These are phyloP conservation scores for Diloba caeruleocephala DNA, from an alignment of 2,888 invertebrate species.

Conservation along the genomic window DNA sequence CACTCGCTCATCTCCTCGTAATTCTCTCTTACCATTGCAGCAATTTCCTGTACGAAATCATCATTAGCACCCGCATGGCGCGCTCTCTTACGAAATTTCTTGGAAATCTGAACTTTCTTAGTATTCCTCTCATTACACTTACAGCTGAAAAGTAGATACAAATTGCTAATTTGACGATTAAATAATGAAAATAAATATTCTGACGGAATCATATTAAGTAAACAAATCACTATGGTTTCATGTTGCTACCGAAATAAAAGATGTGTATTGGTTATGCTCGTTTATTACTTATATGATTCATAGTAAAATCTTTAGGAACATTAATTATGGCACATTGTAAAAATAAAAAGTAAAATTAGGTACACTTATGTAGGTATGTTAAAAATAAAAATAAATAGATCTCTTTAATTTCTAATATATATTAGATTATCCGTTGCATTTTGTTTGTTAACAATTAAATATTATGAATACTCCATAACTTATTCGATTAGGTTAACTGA, in stretches of 20 bases:
- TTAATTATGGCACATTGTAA: constrained; percentile 47
- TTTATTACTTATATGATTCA: constrained; percentile 41
- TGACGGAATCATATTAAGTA: constrained; percentile 30
- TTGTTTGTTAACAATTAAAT: too few relatives aligned
- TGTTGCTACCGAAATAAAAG: constrained; percentile 38
- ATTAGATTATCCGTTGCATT: too few relatives aligned
- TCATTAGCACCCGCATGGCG: constrained; percentile 27
- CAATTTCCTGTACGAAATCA: constrained; percentile 34
- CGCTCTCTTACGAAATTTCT: constrained; percentile 38
- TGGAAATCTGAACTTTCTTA: constrained; percentile 30
- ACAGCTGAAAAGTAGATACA: constrained; percentile 17
- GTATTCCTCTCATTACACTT: constrained; percentile 21
- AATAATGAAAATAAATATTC: constrained; percentile 44
- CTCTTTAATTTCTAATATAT: too few relatives aligned
- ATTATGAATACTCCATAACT: too few relatives aligned
- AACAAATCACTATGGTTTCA: constrained; percentile 53
- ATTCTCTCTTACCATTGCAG: constrained; percentile 39
- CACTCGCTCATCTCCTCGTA: constrained; percentile 49
- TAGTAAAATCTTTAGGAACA: constrained; percentile 42
- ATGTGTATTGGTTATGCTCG: constrained; percentile 12
- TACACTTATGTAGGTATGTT: too few relatives aligned
- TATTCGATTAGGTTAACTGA: too few relatives aligned
- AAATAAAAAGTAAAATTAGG: constrained; percentile 7
- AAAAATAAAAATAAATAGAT: too few relatives aligned
- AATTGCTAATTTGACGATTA: constrained; percentile 20